Percentiles rank a stretch among this genome's conserved stretches.
phyloP scores from a whole-genome alignment of 2,113 vertebrate species.

The Dicaeum eximium region DNA sequence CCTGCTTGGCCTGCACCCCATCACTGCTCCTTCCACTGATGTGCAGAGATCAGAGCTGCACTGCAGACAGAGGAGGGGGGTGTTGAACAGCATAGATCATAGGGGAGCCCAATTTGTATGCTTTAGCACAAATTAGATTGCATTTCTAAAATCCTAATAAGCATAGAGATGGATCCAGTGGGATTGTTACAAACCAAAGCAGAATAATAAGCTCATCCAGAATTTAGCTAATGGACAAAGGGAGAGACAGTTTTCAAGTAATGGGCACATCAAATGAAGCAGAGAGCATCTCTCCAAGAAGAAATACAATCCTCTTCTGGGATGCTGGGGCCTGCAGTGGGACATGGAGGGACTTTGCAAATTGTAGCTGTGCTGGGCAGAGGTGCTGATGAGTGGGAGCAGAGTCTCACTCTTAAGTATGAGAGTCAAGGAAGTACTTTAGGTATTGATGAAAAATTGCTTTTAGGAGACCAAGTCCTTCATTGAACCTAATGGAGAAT shows the following conservation, averaged over 20 bases:
- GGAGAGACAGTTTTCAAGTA: constrained; percentile 14
- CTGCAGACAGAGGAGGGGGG: neutral
- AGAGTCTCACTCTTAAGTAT: neutral
- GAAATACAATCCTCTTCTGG: neutral
- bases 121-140: constrained; percentile 45
- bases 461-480: constrained; percentile 2
- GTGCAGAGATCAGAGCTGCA: neutral
- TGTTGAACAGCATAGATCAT: neutral
- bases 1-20: neutral
- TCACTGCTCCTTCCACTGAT: neutral
- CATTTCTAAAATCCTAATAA: constrained; percentile 47
- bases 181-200: constrained; percentile 27
- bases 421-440: neutral
- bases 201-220: constrained; percentile 36
- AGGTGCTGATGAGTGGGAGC: neutral
- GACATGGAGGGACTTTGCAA: neutral
- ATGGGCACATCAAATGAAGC: constrained; percentile 14
- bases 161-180: constrained; percentile 40
- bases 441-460: neutral
- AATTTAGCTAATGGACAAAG: constrained; percentile 52
- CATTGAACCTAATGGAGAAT: neutral
- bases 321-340: neutral
- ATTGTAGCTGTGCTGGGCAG: neutral
- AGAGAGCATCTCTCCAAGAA: neutral
- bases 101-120: neutral